Conservation (phyloP, 1,140 invertebrate genomes). For the Harpegnathos saltator region DNA sequence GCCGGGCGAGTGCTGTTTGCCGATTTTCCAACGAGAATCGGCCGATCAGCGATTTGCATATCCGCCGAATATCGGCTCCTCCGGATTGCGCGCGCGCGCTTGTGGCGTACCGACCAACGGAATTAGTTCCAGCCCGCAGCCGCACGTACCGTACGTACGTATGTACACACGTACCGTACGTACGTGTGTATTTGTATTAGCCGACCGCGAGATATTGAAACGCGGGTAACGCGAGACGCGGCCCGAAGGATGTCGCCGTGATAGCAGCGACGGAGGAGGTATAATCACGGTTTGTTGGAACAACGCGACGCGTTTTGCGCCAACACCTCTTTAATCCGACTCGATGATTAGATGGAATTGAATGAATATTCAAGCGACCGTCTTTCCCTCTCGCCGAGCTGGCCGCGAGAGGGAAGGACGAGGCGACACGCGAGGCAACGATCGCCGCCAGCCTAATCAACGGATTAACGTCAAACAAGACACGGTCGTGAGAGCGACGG, state of each 20-base stretch:
- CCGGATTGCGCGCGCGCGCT: slow-evolving; percentile 52
- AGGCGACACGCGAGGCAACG: neutral
- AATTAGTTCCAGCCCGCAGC: slow-evolving; percentile 46
- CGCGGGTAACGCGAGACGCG: slow-evolving; percentile 38
- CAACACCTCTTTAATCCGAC: slow-evolving; percentile 17
- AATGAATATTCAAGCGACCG: slow-evolving; percentile 21
- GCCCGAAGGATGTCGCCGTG: slow-evolving; percentile 18
- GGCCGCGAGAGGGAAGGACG: too few species aligned
- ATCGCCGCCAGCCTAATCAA: neutral
- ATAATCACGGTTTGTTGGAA: slow-evolving; percentile 48
- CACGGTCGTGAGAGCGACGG: neutral
- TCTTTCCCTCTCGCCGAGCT: neutral
- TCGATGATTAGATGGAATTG: slow-evolving; percentile 21
- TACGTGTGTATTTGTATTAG: slow-evolving; percentile 44
- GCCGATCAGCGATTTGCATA: slow-evolving; percentile 55
- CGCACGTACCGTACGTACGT: neutral
- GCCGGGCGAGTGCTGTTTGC: slow-evolving; percentile 5
- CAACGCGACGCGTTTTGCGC: slow-evolving; percentile 28
- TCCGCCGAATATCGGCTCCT: slow-evolving; percentile 45
- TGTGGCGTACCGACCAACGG: slow-evolving; percentile 33
- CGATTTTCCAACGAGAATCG: slow-evolving; percentile 37
- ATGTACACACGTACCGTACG: slow-evolving; percentile 9
- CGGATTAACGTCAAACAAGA: neutral
- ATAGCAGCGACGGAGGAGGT: slow-evolving; percentile 8
- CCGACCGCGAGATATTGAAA: slow-evolving; percentile 52